Base-by-base conservation (phyloP, 1,140 invertebrate genomes). In the Lordiphosa clarofinis region DNA sequence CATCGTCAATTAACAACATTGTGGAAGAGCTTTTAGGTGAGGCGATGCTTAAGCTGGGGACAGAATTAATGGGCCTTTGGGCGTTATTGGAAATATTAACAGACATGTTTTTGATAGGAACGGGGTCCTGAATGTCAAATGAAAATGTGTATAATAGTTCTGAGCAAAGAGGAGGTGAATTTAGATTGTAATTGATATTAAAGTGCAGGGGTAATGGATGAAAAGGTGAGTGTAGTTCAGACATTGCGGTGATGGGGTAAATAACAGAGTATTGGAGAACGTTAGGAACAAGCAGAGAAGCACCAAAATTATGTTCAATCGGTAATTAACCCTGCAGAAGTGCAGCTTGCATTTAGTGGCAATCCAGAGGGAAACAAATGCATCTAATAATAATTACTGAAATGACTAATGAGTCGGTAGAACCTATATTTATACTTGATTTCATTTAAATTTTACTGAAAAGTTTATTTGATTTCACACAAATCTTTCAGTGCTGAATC, bases 1-100 rank as follows among this genome's bases (percentile, higher is more conserved):
- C 69, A 66, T 61, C 40, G 75, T 59, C 66, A 62, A 79, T 81
- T 59, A 82, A 68, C 72, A 81, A 75, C 59, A 76, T 58, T 68
- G 47, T 46, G n/a, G 37, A 11, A 21, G 8, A 36, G 33, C 46
- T 48, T 35, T 36, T 33, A 37, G 37, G 5, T 11, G 1, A 37
- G 19, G 12, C 40, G 37, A 21, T 50, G 39, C 31, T 33, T 3
- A 31, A 50, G 42, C 43, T 49, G 47, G 56, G 75, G 43, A 63
- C 75, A 8, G 28, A 8, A 72, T 75, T 75, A 71, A 75, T 75
- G 49, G 66, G 54, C 66, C 71, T 67, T 49, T 52, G 71, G 75
- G 65, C 57, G 40, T 42, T 81, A 81, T 75, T 75, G 75, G 71
- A 82, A 75, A 71, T 81, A 81, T 81, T 71, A 75, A 71, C 76